phyloP scores from a whole-genome alignment of 2,888 invertebrate genomes.

The Eulithis prunata region DNA sequence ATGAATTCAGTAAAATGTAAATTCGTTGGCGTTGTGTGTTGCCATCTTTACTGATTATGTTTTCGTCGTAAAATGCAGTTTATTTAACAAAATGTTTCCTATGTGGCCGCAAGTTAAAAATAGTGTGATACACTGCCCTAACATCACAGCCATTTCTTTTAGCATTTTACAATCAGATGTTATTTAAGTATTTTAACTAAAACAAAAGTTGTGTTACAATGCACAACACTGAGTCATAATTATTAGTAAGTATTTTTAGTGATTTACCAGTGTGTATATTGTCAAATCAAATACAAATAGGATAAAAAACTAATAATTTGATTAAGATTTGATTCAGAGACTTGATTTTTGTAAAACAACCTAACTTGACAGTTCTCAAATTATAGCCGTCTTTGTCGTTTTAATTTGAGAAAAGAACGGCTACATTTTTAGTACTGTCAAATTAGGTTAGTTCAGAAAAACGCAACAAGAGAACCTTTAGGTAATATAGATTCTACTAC shows the following conservation, averaged over 20 bases:
- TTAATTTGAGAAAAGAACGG: too few species aligned
- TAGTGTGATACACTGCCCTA: constrained; percentile 32
- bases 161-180: constrained; percentile 10
- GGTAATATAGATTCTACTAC: too few species aligned
- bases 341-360: too few species aligned
- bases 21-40: constrained; percentile 11
- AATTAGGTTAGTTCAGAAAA: too few species aligned
- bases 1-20: neutral
- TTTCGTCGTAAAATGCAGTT: constrained; percentile 6
- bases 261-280: constrained; percentile 57
- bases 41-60: constrained; percentile 33
- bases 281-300: constrained; percentile 31
- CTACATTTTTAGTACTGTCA: too few species aligned
- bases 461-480: too few species aligned
- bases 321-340: too few species aligned
- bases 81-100: constrained; percentile 3
- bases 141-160: constrained; percentile 33
- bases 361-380: too few species aligned
- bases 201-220: constrained; percentile 57
- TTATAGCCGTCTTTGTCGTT: too few species aligned
- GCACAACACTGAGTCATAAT: constrained; percentile 71
- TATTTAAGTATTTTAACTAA: too few species aligned
- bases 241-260: constrained; percentile 54
- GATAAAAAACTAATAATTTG: constrained; percentile 4
- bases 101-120: constrained; percentile 17